Evolutionary conservation across 2,797 vertebrate species (phyloP).

Genomic region (Falco naumanni): DNA sequence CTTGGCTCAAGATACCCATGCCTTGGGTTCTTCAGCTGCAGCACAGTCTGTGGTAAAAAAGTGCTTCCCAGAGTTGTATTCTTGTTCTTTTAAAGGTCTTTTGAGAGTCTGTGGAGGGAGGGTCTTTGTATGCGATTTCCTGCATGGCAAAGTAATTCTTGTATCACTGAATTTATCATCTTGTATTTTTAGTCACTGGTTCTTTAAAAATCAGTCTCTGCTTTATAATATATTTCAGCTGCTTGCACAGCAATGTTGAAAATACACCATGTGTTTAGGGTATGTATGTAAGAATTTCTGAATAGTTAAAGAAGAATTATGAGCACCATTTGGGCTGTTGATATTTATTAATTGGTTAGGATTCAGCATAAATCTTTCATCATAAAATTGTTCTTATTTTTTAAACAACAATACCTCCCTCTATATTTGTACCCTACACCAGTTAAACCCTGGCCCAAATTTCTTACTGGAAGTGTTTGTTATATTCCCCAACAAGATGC

Average conservation of each 20-base stretch:
- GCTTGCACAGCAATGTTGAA: conserved; percentile 10
- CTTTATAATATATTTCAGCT: neutral
- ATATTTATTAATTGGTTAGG: conserved; percentile 38
- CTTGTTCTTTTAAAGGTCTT: neutral
- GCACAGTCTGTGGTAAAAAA: neutral
- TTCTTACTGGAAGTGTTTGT: conserved; percentile 37
- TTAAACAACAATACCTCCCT: conserved; percentile 22
- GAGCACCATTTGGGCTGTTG: neutral
- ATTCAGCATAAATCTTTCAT: conserved; percentile 22
- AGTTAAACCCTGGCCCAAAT: conserved; percentile 1
- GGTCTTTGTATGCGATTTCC: neutral
- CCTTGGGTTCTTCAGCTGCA: neutral
- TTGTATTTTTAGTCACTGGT: neutral
- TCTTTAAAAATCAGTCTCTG: conserved; percentile 1
- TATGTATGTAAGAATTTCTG: neutral
- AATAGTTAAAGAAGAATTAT: conserved; percentile 14
- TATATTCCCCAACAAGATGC: conserved; percentile 1
- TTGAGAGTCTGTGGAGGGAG: neutral
- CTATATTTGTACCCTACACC: neutral
- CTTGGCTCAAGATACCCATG: neutral
- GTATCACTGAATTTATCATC: neutral
- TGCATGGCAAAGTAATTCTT: neutral
- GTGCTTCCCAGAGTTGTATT: neutral
- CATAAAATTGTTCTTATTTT: conserved; percentile 35
- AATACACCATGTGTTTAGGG: neutral